Evolutionary conservation across 2,888 invertebrate genomes (phyloP).

Genomic region (Acanthosoma haemorrhoidale): DNA sequence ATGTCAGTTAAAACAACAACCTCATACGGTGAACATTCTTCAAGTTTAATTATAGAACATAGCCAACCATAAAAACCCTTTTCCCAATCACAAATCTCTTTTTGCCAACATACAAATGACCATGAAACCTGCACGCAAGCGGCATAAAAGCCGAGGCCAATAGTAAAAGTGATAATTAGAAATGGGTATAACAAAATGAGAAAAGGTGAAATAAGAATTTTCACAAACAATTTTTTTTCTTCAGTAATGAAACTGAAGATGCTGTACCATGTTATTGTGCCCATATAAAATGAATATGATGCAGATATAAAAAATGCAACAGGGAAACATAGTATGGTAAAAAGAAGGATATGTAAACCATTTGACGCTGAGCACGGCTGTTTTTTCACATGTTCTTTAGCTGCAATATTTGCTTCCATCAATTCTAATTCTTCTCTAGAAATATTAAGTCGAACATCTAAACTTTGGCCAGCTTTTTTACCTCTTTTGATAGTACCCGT

Average conservation of each 20-base stretch:
- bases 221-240: conserved; percentile 58
- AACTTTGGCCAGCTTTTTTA: conserved; percentile 64
- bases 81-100: conserved; percentile 66
- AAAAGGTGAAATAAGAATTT: conserved; percentile 60
- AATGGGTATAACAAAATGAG: conserved; percentile 65
- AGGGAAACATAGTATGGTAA: conserved; percentile 61
- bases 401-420: conserved; percentile 59
- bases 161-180: conserved; percentile 59
- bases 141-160: conserved; percentile 62
- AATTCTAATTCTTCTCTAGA: conserved; percentile 65
- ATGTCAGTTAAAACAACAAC: conserved; percentile 59
- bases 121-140: conserved; percentile 64
- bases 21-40: conserved; percentile 71
- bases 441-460: conserved; percentile 66
- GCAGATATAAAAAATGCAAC: conserved; percentile 60
- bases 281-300: conserved; percentile 66
- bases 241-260: conserved; percentile 65
- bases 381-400: conserved; percentile 54
- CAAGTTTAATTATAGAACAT: conserved; percentile 59
- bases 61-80: conserved; percentile 76
- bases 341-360: conserved; percentile 61
- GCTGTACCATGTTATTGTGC: conserved; percentile 72
- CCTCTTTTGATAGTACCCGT: conserved; percentile 68
- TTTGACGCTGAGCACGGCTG: conserved; percentile 52
- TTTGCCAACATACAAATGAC: conserved; percentile 62